Evolutionary conservation across 2,113 vertebrate genomes (phyloP).

Genomic region (Chitala chitala): DNA sequence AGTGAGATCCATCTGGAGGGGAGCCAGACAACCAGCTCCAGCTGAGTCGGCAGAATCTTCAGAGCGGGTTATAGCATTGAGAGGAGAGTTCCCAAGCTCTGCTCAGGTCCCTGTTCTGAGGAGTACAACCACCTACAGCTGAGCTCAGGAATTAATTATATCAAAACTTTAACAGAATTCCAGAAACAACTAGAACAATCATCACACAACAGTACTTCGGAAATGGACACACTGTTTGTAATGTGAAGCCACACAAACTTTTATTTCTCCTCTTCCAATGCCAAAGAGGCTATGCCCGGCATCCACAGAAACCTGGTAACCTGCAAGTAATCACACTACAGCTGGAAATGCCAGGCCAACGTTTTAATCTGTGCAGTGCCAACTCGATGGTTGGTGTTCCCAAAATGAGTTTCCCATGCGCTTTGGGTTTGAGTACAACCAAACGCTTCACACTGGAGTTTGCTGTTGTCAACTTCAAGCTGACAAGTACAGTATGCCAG

Average conservation of each 20-base stretch:
- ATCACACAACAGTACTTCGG: not conserved
- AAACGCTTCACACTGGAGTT: too few species aligned
- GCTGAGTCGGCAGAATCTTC: slow-evolving; percentile 52
- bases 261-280: too few species aligned
- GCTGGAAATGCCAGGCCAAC: too few species aligned
- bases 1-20: slow-evolving; percentile 31
- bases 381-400: too few species aligned
- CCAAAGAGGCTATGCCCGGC: too few species aligned
- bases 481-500: too few species aligned
- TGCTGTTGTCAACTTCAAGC: too few species aligned
- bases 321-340: too few species aligned
- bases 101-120: not conserved
- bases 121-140: slow-evolving; percentile 26
- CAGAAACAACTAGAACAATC: not conserved
- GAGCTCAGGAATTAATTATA: slow-evolving; percentile 30
- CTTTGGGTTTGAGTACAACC: too few species aligned
- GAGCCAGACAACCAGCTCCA: slow-evolving; percentile 22
- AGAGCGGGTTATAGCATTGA: not conserved
- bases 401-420: too few species aligned
- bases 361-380: too few species aligned
- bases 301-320: too few species aligned
- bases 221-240: not conserved
- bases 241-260: not conserved
- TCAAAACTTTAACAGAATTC: slow-evolving; percentile 25
- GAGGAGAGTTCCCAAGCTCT: not conserved